A percentile compares a stretch with the other conserved stretches of the same genome.
Conservation (phyloP, 2,888 invertebrate species). For the Agrochola circellaris region DNA sequence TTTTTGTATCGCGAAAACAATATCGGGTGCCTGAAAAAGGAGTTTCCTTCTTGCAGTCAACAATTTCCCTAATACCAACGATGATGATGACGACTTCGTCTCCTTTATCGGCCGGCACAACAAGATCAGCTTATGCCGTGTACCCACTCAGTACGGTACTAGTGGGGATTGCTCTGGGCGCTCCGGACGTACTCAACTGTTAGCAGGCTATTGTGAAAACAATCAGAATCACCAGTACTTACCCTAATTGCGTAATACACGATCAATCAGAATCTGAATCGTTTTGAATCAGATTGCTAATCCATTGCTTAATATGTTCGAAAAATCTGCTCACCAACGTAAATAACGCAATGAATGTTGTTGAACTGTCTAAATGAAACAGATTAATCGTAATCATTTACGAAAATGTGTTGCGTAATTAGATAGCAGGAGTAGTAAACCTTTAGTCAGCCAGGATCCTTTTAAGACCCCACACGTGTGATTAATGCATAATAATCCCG, state of each 20-base stretch:
- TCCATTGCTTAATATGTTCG: too few relatives aligned
- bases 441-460: neutral
- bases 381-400: too few relatives aligned
- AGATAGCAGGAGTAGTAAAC: neutral
- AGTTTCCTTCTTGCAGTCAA: neutral
- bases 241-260: too few relatives aligned
- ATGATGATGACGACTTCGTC: neutral
- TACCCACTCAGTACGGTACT: neutral
- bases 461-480: neutral
- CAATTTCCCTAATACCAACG: neutral
- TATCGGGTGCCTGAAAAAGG: neutral
- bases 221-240: too few relatives aligned
- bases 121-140: neutral
- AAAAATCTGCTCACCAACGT: too few relatives aligned
- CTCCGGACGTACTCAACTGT: neutral
- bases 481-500: neutral
- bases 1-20: constrained; percentile 2
- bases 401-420: too few relatives aligned
- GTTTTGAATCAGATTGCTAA: too few relatives aligned
- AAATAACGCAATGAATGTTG: too few relatives aligned
- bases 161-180: too few relatives aligned
- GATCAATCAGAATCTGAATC: neutral
- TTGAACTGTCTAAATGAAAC: too few relatives aligned
- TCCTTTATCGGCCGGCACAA: neutral
- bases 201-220: neutral